These are phyloP conservation scores for Pilophorus perplexus DNA, from an alignment of 2,888 invertebrate species.

Conservation along the genomic window DNA sequence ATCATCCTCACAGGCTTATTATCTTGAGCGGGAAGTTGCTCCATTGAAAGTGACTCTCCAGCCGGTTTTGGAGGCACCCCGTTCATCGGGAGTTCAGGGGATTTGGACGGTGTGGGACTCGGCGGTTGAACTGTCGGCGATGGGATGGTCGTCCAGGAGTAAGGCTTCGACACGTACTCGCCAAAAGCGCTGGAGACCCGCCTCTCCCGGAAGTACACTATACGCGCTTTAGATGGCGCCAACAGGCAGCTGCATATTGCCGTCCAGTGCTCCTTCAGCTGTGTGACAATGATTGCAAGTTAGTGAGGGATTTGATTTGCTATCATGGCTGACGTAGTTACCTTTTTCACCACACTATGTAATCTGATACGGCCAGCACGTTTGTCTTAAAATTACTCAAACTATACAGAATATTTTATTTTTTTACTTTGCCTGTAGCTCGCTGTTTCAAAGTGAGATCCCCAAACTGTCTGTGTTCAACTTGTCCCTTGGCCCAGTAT, in stretches of 20 bases:
- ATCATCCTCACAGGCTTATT: conserved; percentile 18
- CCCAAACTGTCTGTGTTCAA: conserved; percentile 18
- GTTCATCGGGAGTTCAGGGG: no score
- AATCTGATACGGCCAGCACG: no score
- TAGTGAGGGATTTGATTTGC: no score
- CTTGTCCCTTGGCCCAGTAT: conserved; percentile 11
- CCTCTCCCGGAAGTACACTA: neutral
- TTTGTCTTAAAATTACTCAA: neutral
- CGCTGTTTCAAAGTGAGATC: conserved; percentile 21
- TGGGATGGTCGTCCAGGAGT: neutral
- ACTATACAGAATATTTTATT: no score
- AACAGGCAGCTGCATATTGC: neutral
- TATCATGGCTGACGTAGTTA: no score
- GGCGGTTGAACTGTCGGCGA: conserved; percentile 14
- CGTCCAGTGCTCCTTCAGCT: conserved; percentile 15
- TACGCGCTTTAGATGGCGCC: conserved; percentile 10
- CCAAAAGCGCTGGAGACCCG: conserved; percentile 24
- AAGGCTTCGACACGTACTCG: conserved; percentile 12
- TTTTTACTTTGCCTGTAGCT: conserved; percentile 16
- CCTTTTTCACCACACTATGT: no score
- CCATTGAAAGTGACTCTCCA: neutral
- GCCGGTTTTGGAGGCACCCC: neutral
- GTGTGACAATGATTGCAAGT: no score
- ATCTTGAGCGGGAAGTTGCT: neutral
- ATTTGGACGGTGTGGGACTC: conserved; percentile 3